phyloP scores from a whole-genome alignment of 1,140 invertebrate species.

The Hyphantria cunea region DNA sequence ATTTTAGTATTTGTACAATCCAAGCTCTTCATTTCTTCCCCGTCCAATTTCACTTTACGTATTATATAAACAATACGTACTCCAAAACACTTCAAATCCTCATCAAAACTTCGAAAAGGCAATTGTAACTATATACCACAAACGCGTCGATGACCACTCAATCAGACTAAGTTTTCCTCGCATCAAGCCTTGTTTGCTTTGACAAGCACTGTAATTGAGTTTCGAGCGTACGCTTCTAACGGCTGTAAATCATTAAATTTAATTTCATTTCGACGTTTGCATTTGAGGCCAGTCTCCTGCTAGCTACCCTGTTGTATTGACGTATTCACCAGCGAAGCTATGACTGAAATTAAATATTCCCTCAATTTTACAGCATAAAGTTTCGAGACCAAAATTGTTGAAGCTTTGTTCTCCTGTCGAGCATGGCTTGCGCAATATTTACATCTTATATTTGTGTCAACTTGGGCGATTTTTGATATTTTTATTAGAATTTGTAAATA shows the following conservation, averaged over 20 bases:
- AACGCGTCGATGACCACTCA: constrained; percentile 32
- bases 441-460: not conserved
- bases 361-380: constrained; percentile 3
- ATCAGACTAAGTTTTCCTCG: constrained; percentile 37
- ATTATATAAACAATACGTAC: too few species aligned
- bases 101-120: constrained; percentile 7
- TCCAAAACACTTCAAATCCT: too few species aligned
- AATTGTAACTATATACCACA: constrained; percentile 6
- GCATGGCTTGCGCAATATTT: not conserved
- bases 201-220: constrained; percentile 51
- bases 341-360: constrained; percentile 20
- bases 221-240: constrained; percentile 31
- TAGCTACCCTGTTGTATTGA: constrained; percentile 24
- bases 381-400: constrained; percentile 12
- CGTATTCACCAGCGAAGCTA: constrained; percentile 2
- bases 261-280: constrained; percentile 36
- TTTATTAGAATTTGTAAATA: too few species aligned
- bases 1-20: too few species aligned
- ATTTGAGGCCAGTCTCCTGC: constrained; percentile 25
- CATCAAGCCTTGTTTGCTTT: constrained; percentile 48
- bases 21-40: too few species aligned
- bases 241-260: constrained; percentile 43
- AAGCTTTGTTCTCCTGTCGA: constrained; percentile 13
- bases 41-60: too few species aligned
- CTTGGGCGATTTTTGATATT: too few species aligned